Percentiles rank a stretch among this genome's conserved stretches.
Evolutionary conservation across 2,888 invertebrate genomes (phyloP).

Genomic region (Prenolepis imparis): DNA sequence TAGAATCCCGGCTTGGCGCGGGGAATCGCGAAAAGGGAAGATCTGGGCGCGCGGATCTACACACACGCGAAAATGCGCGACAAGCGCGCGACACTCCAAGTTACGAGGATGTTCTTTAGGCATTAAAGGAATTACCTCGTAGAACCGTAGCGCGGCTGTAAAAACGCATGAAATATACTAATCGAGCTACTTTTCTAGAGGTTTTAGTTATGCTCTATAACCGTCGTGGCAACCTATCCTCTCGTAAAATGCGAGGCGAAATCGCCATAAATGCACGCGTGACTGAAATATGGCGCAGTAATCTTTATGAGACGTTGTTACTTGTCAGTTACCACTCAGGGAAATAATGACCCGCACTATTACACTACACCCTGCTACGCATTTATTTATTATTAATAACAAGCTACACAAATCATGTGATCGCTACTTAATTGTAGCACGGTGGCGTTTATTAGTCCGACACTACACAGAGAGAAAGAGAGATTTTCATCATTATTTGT

Average conservation of each 20-base stretch:
- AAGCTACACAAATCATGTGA: slow-evolving; percentile 68
- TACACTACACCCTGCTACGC: slow-evolving; percentile 64
- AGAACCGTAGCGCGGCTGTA: slow-evolving; percentile 34
- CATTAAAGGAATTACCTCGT: slow-evolving; percentile 27
- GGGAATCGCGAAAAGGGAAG: slow-evolving; percentile 29
- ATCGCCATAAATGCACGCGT: slow-evolving; percentile 74
- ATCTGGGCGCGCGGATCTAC: background rate
- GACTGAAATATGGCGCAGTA: slow-evolving; percentile 74
- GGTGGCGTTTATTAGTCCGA: slow-evolving; percentile 44
- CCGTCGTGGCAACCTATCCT: slow-evolving; percentile 61
- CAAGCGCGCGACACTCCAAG: slow-evolving; percentile 9
- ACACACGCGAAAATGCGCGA: background rate
- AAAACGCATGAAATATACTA: slow-evolving; percentile 67
- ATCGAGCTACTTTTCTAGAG: slow-evolving; percentile 70
- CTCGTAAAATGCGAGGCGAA: slow-evolving; percentile 72
- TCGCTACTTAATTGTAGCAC: slow-evolving; percentile 44
- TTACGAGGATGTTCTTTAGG: slow-evolving; percentile 31
- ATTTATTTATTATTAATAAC: slow-evolving; percentile 77
- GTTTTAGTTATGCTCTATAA: slow-evolving; percentile 57
- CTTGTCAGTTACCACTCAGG: slow-evolving; percentile 73
- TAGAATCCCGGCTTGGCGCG: background rate
- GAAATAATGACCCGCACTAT: slow-evolving; percentile 66
- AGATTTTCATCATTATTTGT: slow-evolving; percentile 34
- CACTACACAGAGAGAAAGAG: background rate
- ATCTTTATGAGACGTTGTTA: slow-evolving; percentile 76